Conservation (phyloP, 1,140 invertebrate genomes). For the Calephelis virginiensis region DNA sequence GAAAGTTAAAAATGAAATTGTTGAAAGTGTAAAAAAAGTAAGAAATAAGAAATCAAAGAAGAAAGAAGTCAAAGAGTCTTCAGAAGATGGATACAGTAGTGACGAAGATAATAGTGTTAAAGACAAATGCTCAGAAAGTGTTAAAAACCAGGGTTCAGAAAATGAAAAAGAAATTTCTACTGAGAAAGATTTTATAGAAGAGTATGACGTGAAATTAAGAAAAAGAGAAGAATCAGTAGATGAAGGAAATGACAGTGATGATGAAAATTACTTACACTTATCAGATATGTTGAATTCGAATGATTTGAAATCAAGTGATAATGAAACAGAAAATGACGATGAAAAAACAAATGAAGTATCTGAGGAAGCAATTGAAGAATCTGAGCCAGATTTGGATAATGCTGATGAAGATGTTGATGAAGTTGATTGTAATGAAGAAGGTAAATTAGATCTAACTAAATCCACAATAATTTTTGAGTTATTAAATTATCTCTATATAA, state of each 20-base stretch:
- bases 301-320: slow-evolving; percentile 52
- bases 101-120: slow-evolving; percentile 42
- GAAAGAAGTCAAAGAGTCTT: slow-evolving; percentile 52
- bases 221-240: slow-evolving; percentile 45
- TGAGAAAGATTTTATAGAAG: slow-evolving; percentile 51
- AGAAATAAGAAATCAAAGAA: slow-evolving; percentile 29
- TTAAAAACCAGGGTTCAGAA: slow-evolving; percentile 30
- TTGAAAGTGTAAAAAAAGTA: slow-evolving; percentile 39
- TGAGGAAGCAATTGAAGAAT: slow-evolving; percentile 26
- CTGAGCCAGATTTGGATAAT: slow-evolving; percentile 32
- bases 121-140: no score
- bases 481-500: no score
- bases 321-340: slow-evolving; percentile 32
- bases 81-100: slow-evolving; percentile 65
- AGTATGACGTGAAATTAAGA: slow-evolving; percentile 49
- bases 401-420: slow-evolving; percentile 28
- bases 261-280: slow-evolving; percentile 63
- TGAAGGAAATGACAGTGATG: slow-evolving; percentile 53
- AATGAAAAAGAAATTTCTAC: slow-evolving; percentile 45
- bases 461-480: no score
- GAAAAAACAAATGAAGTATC: slow-evolving; percentile 26
- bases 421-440: slow-evolving; percentile 33
- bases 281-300: slow-evolving; percentile 64
- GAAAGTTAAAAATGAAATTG: slow-evolving; percentile 47
- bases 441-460: slow-evolving; percentile 5